Percentiles rank a stretch among this genome's conserved stretches.
Evolutionary conservation across 2,113 vertebrate species (phyloP).

Genomic region (Egretta garzetta): DNA sequence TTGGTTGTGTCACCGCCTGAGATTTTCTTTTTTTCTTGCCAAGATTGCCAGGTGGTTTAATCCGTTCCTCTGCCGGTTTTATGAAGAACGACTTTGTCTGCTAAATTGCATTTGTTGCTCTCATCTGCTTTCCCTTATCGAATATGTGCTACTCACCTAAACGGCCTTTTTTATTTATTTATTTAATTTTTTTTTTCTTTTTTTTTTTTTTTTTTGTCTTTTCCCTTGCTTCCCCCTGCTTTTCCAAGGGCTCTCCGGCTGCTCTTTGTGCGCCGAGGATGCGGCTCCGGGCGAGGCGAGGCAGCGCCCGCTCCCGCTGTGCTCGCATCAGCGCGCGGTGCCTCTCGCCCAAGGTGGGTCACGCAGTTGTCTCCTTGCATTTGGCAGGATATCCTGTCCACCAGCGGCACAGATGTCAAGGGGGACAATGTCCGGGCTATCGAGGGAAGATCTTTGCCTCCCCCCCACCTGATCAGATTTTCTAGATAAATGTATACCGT

Average conservation of each 20-base stretch:
- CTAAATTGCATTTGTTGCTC: conserved; percentile 72
- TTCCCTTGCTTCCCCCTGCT: background rate
- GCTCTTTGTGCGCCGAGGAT: conserved; percentile 16
- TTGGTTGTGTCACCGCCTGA: conserved; percentile 78
- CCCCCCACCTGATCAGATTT: conserved; percentile 36
- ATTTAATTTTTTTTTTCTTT: no score
- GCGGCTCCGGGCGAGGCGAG: conserved; percentile 27
- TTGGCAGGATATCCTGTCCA: conserved; percentile 81
- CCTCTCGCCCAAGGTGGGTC: conserved; percentile 79
- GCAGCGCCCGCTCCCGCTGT: conserved; percentile 63
- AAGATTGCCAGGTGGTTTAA: conserved; percentile 88
- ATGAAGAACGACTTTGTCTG: conserved; percentile 77
- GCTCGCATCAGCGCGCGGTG: conserved; percentile 52
- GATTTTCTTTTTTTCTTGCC: conserved; percentile 72
- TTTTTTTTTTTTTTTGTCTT: background rate
- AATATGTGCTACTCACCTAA: conserved; percentile 65
- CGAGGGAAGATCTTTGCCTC: conserved; percentile 70
- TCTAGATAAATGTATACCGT: background rate
- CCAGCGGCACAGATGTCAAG: conserved; percentile 76
- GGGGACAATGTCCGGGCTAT: conserved; percentile 78
- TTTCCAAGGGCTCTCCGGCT: background rate
- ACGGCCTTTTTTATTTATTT: background rate
- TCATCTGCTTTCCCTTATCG: conserved; percentile 56
- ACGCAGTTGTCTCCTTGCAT: conserved; percentile 77
- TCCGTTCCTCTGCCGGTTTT: conserved; percentile 77